These are phyloP conservation scores for Temnopleurus reevesii DNA, from an alignment of 53 echinoderm and acorn worm genomes.

Conservation along the genomic window DNA sequence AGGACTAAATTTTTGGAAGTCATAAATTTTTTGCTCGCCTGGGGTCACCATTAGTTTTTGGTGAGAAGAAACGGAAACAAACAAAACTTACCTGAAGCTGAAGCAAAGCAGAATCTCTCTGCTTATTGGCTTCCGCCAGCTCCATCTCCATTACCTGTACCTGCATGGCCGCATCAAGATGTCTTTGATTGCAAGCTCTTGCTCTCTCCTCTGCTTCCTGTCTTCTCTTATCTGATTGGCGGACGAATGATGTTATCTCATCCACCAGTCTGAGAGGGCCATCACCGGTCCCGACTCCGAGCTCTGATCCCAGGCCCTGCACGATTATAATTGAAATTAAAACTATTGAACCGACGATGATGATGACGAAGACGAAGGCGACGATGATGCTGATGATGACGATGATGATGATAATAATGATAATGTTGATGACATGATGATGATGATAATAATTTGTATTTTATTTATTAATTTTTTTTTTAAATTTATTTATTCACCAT, in stretches of 20 bases:
- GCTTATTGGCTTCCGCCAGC: background rate
- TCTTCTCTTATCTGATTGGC: background rate
- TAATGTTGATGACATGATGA: too few relatives aligned
- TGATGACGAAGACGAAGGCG: too few relatives aligned
- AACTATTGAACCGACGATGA: background rate
- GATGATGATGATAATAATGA: too few relatives aligned
- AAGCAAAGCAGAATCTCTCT: background rate
- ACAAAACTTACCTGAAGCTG: background rate
- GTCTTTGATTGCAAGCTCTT: background rate
- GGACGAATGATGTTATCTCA: background rate
- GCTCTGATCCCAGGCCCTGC: conserved; percentile 1
- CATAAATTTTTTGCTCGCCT: too few relatives aligned
- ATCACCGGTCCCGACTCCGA: background rate
- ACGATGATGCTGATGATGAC: too few relatives aligned
- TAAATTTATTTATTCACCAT: too few relatives aligned
- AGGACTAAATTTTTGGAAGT: too few relatives aligned
- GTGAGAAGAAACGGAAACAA: background rate
- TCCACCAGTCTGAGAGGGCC: background rate
- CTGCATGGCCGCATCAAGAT: background rate
- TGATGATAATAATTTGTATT: too few relatives aligned
- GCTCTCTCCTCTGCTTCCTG: background rate
- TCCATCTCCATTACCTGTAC: background rate
- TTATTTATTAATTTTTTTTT: too few relatives aligned
- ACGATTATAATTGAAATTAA: background rate
- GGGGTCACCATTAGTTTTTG: background rate